phyloP scores from a whole-genome alignment of 2,113 vertebrate genomes.

The Geothlypis trichas region DNA sequence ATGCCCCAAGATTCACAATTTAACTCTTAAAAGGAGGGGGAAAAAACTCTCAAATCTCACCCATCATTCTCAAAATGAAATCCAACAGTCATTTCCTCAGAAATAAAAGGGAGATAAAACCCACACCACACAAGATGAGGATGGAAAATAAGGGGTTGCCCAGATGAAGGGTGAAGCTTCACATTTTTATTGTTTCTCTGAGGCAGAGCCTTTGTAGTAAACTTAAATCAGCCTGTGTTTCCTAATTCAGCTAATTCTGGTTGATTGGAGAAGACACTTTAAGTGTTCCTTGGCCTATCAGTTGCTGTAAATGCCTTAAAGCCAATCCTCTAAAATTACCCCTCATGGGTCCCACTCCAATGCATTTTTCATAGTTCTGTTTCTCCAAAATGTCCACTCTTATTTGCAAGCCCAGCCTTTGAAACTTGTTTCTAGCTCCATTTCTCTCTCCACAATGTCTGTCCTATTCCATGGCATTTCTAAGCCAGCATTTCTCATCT shows the following conservation, averaged over 20 bases:
- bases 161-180: neutral
- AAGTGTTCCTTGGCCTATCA: no score
- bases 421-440: no score
- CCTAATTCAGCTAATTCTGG: neutral
- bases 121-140: neutral
- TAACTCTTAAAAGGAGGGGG: neutral
- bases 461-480: neutral
- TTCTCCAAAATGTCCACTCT: no score
- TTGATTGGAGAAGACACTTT: neutral
- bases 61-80: neutral
- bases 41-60: neutral
- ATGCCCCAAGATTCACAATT: neutral
- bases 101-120: neutral
- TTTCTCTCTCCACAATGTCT: no score
- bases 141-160: neutral
- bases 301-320: no score
- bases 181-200: neutral
- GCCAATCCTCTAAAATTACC: no score
- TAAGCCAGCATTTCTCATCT: rapidly evolving
- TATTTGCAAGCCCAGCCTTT: no score
- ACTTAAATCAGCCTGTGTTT: neutral
- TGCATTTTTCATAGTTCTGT: no score
- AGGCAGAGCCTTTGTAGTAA: neutral
- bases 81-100: neutral
- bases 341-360: no score